Evolutionary conservation across 2,888 invertebrate genomes (phyloP), one percentile per base, ranked within the genome.

Genomic region (Arctia plantaginis): DNA sequence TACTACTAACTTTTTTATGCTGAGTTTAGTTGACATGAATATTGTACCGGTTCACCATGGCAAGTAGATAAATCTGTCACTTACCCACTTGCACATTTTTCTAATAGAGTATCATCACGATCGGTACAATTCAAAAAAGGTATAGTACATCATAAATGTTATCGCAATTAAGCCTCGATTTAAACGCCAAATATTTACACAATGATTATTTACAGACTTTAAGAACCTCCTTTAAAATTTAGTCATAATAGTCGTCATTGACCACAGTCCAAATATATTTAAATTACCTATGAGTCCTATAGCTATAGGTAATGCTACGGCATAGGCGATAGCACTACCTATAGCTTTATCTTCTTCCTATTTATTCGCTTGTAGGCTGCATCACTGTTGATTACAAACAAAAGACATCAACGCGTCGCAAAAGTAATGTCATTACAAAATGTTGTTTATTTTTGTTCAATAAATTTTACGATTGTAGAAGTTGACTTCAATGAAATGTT

Each of bases 321-420:
- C n/a, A n/a, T n/a, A n/a, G n/a, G n/a, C n/a, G 44, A 10, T 10
- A 27, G 27, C 13, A 27, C 3, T 27, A 27, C 30, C 62, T 27
- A 27, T 59, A 59, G 1, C 27, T 59, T 27, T 27, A 3, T 27
- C 3, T n/a, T 13, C 4, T 15, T 23, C 51, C n/a, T 55, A 15
- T 59, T 27, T 18, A 27, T 59, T 27, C 3, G 0, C 8, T 62
- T 30, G 12, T 30, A 62, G 62, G 27, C 30, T 30, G 30, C 30
- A 62, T 62, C 15, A 18, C 30, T 62, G 62, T 62, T 30, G 1
- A 62, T 30, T 27, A 30, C 84, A 84, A 90, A 90, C 80, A 91
- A 93, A 93, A 94, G 94, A 94, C 93, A 91, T 94, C 92, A 93
- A 94, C 94, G 94, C 91, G 93, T 77, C 80, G 65, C 64, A 35